Conservation (phyloP, 2,113 vertebrate species). For the Sylvia atricapilla region DNA sequence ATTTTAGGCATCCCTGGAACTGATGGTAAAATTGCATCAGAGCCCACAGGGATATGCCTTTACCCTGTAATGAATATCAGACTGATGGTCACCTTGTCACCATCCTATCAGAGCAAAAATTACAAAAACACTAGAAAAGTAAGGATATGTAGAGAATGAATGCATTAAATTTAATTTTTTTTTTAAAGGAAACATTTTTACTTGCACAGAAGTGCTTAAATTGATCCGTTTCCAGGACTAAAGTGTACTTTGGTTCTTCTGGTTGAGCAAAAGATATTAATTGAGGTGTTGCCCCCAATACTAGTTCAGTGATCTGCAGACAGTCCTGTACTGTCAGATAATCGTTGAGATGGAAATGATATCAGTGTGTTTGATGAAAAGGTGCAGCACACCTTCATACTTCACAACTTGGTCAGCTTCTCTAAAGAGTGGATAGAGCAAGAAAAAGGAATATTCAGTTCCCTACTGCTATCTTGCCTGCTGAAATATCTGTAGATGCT, state of each 20-base stretch:
- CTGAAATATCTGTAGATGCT: background rate
- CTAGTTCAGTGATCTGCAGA: background rate
- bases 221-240: background rate
- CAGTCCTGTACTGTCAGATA: background rate
- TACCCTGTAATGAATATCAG: background rate
- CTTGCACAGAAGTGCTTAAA: background rate
- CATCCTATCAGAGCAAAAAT: background rate
- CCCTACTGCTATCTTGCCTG: background rate
- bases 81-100: background rate
- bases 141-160: background rate
- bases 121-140: background rate
- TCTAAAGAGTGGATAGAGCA: background rate
- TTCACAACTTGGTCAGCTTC: background rate
- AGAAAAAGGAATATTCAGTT: background rate
- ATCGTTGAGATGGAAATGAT: background rate
- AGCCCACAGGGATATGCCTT: background rate
- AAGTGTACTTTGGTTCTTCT: background rate
- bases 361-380: background rate
- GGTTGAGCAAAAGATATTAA: background rate
- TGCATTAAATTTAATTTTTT: background rate
- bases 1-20: background rate
- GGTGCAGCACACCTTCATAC: background rate
- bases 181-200: background rate
- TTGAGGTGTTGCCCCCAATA: background rate
- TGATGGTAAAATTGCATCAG: background rate